Base-by-base conservation (phyloP, 2,888 invertebrate genomes). In the Girardia tigrina region DNA sequence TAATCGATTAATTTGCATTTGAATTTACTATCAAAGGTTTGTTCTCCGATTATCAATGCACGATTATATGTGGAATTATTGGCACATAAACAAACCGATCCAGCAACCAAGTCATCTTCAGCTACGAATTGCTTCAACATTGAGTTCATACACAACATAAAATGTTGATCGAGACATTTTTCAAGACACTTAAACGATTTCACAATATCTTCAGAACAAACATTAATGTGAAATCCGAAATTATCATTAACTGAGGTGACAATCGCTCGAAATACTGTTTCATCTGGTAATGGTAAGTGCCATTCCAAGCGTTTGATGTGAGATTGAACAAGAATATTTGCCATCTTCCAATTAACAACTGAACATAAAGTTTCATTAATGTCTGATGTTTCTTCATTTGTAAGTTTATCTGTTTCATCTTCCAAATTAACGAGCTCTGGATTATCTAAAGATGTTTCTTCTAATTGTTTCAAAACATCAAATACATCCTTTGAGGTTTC, bases 31-130 rank as follows among this genome's bases (percentile, higher is more conserved):
- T 56, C 56, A 2, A 56, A 16, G n/a, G 4, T 4, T 56, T 56
- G 56, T 56, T 4, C 8, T 56, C 56, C 56, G 23, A 56, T 56
- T 12, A 56, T 56, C 4, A 12, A 56, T 4, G 20, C 56, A 20
- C 56, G 56, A 56, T 56, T 56, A n/a, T 56, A 56, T 12, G 56
- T 56, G 56, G 56, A 56, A n/a, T 56, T 56, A n/a, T 56, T n/a
- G 23, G 56, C 56, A 16, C 56, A 56, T n/a, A 56, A 56, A 56
- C 56, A 56, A n/a, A 56, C n/a, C 4, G 56, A 20, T 56, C 56
- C 56, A 16, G 56, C 20, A 56, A 56, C 56, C 2, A 56, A 23
- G 23, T 56, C 56, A 12, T 20, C 56, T 12, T 20, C 56, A 12
- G 20, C 56, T 6, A 56, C 56, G n/a, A 56, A 56, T n/a, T 56